These are phyloP conservation scores for Odontesthes bonariensis DNA, from an alignment of 2,113 vertebrate genomes.

Conservation along the genomic window DNA sequence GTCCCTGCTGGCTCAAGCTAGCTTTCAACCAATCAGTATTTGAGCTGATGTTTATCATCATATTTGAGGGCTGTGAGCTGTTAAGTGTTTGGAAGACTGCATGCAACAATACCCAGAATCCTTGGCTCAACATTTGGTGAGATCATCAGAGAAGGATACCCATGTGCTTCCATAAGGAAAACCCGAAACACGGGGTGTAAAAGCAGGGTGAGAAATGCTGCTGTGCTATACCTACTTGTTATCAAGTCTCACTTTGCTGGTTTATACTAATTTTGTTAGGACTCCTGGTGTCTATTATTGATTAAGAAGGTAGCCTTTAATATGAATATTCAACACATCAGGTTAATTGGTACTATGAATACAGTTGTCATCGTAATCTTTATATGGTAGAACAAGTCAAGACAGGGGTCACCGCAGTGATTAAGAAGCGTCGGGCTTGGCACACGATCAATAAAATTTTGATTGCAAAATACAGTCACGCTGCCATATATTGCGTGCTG, in stretches of 20 bases:
- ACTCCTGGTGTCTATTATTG: neutral
- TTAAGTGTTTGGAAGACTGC: too few species aligned
- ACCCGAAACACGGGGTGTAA: too few species aligned
- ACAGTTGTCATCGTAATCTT: neutral
- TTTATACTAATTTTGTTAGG: neutral
- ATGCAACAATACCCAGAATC: too few species aligned
- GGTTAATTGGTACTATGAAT: neutral
- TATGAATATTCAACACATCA: neutral
- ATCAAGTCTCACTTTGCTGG: neutral
- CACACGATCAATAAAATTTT: conserved; percentile 19
- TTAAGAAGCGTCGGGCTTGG: neutral
- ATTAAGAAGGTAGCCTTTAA: neutral
- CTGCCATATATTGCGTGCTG: neutral
- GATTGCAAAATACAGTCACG: conserved; percentile 19
- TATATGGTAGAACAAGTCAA: neutral
- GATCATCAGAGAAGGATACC: too few species aligned
- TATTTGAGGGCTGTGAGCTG: too few species aligned
- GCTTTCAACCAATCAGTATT: too few species aligned
- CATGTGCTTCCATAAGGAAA: too few species aligned
- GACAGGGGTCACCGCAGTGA: neutral
- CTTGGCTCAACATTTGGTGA: too few species aligned
- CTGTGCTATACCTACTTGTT: too few species aligned
- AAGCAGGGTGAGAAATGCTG: too few species aligned
- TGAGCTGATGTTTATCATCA: too few species aligned
- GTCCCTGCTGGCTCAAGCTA: too few species aligned